These are phyloP conservation scores for Conchocele bisecta DNA, from an alignment of 2,888 invertebrate species.

Conservation along the genomic window DNA sequence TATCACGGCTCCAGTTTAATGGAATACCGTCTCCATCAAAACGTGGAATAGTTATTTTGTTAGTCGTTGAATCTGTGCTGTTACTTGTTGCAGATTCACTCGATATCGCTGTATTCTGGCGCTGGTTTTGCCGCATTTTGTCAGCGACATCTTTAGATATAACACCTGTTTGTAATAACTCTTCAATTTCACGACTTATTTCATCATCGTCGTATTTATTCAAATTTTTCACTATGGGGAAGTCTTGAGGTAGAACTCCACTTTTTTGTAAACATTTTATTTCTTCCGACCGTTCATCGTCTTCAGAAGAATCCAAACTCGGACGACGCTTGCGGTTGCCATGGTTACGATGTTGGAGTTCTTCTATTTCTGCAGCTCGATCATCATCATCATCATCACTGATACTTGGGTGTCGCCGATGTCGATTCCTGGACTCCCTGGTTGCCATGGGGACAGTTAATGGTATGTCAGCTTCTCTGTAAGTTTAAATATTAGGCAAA, in stretches of 20 bases:
- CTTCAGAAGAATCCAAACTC: neutral
- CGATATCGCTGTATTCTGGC: neutral
- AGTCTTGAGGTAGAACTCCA: conserved; percentile 33
- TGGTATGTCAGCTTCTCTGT: no score
- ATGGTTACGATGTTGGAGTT: no score
- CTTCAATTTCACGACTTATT: conserved; percentile 39
- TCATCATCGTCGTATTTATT: conserved; percentile 39
- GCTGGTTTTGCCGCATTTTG: neutral
- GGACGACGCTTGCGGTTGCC: neutral
- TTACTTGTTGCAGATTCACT: no score
- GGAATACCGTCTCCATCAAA: conserved; percentile 21
- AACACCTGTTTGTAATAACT: conserved; percentile 37
- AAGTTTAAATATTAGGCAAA: no score
- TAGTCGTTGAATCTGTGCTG: neutral
- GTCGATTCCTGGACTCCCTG: neutral
- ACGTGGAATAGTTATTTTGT: neutral
- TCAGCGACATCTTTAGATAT: conserved; percentile 30
- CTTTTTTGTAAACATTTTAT: conserved; percentile 11
- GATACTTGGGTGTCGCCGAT: neutral
- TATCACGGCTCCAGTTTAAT: conserved; percentile 21
- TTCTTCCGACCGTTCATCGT: neutral
- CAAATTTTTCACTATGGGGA: conserved; percentile 12
- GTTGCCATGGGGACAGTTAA: no score
- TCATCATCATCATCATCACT: neutral
- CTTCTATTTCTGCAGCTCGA: neutral